Evolutionary conservation across 2,797 vertebrate genomes (phyloP), one percentile per base, ranked within the genome.

Genomic region (Nannoperca obscura): DNA sequence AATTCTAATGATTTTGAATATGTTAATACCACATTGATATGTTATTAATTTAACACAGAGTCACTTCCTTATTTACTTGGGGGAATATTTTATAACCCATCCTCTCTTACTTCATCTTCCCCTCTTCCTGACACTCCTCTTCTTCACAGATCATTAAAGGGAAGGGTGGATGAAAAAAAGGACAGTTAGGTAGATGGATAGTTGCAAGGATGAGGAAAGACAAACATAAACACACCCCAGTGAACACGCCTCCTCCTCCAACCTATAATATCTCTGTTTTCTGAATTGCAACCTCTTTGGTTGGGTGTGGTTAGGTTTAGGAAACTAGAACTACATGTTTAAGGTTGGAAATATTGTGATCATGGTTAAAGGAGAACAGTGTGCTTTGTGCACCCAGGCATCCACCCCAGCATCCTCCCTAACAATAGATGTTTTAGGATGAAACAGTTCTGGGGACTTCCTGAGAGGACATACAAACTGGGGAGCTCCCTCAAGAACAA

Each of bases 121-220:
- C 52, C 11, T 53, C 58, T 52, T 54, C 47, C 55, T 47, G 34
- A 60, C 60, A 36, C 52, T 64, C 36, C 42, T 58, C 22, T 19
- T 83, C 71, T 83, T 85, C 82, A 84, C 86, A 83, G 64, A 80
- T 83, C 86, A 89, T 86, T 88, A 77, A 62, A 78, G 46, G 49
- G 15, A 71, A 55, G 34, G 67, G 66, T 57, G 65, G 47, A 67
- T 44, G 63, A 59, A 50, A 30, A 40, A 50, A 30, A 40, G 71
- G 54, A 60, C 3, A 7, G 67, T 65, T 11, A 12, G 40, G 53
- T 22, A 17, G 73, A 76, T 44, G 44, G 54, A 80, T 49, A 40
- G 58, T 38, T 40, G 60, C 42, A 65, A 44, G 53, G 63, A 76
- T 38, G 75, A 60, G 57, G 20, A 60, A 47, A 85, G 59, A 81